Evolutionary conservation across 1,140 invertebrate species (phyloP).

Genomic region (Listronotus bonariensis): DNA sequence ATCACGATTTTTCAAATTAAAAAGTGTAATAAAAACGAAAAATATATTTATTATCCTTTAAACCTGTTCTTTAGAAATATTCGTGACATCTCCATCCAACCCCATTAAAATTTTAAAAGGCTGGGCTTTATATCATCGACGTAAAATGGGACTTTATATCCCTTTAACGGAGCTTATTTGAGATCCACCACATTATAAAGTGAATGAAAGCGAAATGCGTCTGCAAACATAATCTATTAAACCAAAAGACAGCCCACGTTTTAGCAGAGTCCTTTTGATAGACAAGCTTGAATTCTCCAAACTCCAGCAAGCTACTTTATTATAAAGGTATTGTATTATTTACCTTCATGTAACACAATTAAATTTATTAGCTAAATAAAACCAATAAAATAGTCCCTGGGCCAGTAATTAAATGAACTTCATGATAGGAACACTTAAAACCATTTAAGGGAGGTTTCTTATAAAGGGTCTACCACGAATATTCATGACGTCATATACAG

Average conservation of each 20-base stretch:
- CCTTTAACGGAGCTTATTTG: conserved; percentile 13
- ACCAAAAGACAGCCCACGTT: conserved; percentile 7
- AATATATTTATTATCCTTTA: conserved; percentile 1
- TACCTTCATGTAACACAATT: too few relatives aligned
- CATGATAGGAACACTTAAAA: too few relatives aligned
- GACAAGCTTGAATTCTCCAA: neutral
- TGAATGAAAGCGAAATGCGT: conserved; percentile 18
- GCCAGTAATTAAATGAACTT: too few relatives aligned
- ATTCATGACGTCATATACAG: too few relatives aligned
- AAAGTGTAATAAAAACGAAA: too few relatives aligned
- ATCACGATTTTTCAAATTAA: too few relatives aligned
- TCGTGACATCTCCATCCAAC: conserved; percentile 12
- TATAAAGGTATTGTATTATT: too few relatives aligned
- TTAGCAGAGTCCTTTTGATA: conserved; percentile 13
- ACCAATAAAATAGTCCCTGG: too few relatives aligned
- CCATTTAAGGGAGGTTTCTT: too few relatives aligned
- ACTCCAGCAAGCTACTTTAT: neutral
- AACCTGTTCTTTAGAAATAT: conserved; percentile 10
- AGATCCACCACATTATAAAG: conserved; percentile 18
- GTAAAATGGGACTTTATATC: conserved; percentile 15
- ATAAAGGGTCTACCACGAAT: too few relatives aligned
- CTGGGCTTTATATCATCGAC: conserved; percentile 3
- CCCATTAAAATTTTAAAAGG: conserved; percentile 19
- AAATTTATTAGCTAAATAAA: too few relatives aligned
- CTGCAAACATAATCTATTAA: conserved; percentile 21